Evolutionary conservation across 2,113 vertebrate species (phyloP), one percentile per base, ranked within the genome.

Genomic region (Promerops cafer): DNA sequence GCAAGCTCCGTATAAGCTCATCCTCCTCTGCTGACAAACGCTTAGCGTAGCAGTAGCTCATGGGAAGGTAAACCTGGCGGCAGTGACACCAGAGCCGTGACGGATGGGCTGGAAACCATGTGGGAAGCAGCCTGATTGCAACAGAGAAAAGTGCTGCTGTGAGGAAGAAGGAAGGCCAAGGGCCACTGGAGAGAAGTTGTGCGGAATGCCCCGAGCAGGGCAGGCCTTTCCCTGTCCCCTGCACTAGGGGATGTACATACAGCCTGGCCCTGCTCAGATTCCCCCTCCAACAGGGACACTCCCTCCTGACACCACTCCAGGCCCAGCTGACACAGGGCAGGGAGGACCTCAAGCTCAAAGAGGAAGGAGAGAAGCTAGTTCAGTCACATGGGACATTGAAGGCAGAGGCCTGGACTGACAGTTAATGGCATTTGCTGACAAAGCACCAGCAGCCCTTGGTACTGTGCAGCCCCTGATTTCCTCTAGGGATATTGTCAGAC

Each of bases 1-100:
- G 98, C 87, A 99, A 98, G 97, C 98, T 99, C 91, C 87, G 97
- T 35, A 99, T 87, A 12, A 99, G 98, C 1, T 98, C 89, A 8
- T 99, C 99, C 88, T 99, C 99, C 5, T 98, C 75, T 3, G 98
- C 99, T 0, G 90, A 89, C 49, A 99, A 97, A 33, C 99, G 98
- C 23, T 87, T 96, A 10, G 98, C 99, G 0, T 99, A 99, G 82
- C 99, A 99, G 97, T 99, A 99, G 97, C 99, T 99, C 99, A 99
- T 99, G 52, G 99, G 99, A 39, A 99, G 98, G 92, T 99, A 99
- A 54, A 99, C 99, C 97, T 99, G 99, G 24, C 99, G 98, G 82
- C 99, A 99, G 97, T 99, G 99, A 91, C 99, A 99, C 99, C 99
- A 99, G 56, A 99, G 96, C 1, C 98, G 98, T 22, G 99, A 99